A percentile compares a stretch with the other conserved stretches of the same genome.
phyloP scores from a whole-genome alignment of 2,113 vertebrate species.

The Desmodus rotundus region DNA sequence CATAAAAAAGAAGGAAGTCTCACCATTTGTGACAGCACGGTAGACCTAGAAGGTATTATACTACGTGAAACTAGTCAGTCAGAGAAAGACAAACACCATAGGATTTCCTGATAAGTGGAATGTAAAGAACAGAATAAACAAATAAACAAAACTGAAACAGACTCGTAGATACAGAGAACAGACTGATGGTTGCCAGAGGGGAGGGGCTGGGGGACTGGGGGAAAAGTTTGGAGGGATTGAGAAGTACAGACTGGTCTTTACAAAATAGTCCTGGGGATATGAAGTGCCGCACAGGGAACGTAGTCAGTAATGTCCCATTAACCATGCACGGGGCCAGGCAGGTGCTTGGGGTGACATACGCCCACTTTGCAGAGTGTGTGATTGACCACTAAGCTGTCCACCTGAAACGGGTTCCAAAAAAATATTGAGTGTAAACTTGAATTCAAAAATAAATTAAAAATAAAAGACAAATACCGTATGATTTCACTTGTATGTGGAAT shows the following conservation, averaged over 20 bases:
- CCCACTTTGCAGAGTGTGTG: background rate
- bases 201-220: background rate
- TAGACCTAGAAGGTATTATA: background rate
- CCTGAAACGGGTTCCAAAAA: background rate
- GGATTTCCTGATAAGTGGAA: background rate
- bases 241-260: background rate
- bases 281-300: background rate
- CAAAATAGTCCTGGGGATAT: background rate
- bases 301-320: too few relatives aligned
- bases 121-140: background rate
- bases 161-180: background rate
- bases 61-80: background rate
- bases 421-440: background rate
- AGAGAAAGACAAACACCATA: background rate
- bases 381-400: background rate
- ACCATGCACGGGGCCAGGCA: background rate
- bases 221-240: background rate
- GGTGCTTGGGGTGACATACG: background rate
- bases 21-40: background rate
- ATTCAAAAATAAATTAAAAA: background rate
- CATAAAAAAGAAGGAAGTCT: background rate
- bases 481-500: too few relatives aligned
- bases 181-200: background rate
- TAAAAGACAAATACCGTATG: background rate
- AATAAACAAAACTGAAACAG: background rate